phyloP scores from a whole-genome alignment of 2,113 vertebrate genomes.

The Barnardius zonarius region DNA sequence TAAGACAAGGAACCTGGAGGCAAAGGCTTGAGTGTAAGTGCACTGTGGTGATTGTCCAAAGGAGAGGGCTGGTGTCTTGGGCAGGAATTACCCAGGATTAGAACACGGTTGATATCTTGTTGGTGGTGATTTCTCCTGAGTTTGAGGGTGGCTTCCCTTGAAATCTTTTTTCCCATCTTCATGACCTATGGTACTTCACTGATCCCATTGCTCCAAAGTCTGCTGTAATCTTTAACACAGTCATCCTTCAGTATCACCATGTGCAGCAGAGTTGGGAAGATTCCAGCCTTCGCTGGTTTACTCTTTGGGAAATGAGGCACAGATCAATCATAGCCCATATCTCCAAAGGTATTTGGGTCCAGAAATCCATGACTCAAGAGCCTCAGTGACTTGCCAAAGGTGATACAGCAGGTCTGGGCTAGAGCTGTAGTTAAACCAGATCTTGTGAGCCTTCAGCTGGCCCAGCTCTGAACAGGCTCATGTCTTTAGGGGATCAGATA shows the following conservation, averaged over 20 bases:
- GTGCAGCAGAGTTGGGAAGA: background rate
- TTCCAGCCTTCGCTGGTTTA: background rate
- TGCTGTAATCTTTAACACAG: background rate
- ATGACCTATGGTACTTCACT: fast-evolving
- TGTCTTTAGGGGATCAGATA: background rate
- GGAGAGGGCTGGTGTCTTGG: background rate
- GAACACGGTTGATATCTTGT: background rate
- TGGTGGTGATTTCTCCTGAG: background rate
- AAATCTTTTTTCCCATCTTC: fast-evolving
- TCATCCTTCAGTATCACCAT: background rate
- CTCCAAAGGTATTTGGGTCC: background rate
- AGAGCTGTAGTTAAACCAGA: background rate
- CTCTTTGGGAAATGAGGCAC: background rate
- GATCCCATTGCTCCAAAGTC: background rate
- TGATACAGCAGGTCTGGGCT: background rate
- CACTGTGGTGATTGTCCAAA: background rate
- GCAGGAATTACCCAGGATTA: background rate
- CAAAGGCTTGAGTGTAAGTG: background rate
- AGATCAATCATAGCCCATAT: fast-evolving
- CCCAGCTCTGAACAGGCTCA: background rate
- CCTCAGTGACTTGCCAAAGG: background rate
- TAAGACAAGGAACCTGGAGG: background rate
- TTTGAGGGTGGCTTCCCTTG: background rate
- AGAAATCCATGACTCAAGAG: background rate
- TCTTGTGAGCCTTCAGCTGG: background rate